phyloP scores from a whole-genome alignment of 2,113 vertebrate species.

The Lasiurus cinereus region DNA sequence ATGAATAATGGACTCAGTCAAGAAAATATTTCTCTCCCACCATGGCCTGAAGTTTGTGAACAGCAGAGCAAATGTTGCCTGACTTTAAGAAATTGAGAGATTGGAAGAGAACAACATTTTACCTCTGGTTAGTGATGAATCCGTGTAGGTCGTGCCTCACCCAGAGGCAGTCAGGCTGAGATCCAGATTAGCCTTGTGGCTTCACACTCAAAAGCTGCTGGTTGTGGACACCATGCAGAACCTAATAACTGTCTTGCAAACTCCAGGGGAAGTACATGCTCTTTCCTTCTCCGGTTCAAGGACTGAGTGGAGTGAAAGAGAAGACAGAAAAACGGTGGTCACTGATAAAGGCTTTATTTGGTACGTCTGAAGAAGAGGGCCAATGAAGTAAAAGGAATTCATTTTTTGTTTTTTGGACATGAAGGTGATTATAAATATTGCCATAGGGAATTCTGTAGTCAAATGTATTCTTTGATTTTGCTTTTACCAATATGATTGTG shows the following conservation, averaged over 20 bases:
- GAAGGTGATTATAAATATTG: not conserved
- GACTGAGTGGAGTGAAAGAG: not conserved
- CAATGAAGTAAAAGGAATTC: not conserved
- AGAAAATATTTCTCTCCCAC: not conserved
- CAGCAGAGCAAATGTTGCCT: not conserved
- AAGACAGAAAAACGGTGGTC: not conserved
- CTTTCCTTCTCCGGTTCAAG: conserved; percentile 54
- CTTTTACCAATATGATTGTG: conserved; percentile 7
- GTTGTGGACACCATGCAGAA: conserved; percentile 15
- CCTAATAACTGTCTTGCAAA: conserved; percentile 61
- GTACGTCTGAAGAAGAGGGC: not conserved
- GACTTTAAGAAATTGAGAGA: conserved; percentile 17
- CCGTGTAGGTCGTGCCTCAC: not conserved
- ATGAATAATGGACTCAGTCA: not conserved
- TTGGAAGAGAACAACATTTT: not conserved
- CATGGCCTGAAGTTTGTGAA: not conserved
- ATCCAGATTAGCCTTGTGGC: not conserved
- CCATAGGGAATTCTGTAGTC: not conserved
- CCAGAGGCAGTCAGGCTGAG: not conserved
- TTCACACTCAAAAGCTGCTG: conserved; percentile 18
- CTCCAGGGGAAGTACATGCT: not conserved
- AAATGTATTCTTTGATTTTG: conserved; percentile 38
- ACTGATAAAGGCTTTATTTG: not conserved
- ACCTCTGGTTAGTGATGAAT: not conserved
- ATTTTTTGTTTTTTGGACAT: not conserved